Conservation (phyloP, 2,888 invertebrate genomes). For the Steinernema carpocapsae region DNA sequence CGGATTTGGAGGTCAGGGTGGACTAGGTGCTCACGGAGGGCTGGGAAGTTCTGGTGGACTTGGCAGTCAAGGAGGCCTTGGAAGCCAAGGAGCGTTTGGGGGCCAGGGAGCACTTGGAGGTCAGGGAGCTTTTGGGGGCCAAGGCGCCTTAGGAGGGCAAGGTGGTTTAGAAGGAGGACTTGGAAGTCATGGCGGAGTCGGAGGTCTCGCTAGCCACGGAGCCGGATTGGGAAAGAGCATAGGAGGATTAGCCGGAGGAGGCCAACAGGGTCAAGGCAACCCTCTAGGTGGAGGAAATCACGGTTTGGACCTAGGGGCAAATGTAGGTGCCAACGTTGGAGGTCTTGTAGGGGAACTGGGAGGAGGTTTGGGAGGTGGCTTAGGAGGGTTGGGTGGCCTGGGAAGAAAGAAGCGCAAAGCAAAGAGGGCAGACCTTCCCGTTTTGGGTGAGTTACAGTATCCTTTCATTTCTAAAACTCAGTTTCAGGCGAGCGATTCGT, state of each 20-base stretch:
- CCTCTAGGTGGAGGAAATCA: background rate
- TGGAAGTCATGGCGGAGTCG: slow-evolving; percentile 1
- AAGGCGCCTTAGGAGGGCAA: background rate
- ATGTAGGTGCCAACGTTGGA: slow-evolving; percentile 37
- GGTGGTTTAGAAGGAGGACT: slow-evolving; percentile 29
- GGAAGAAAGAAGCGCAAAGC: slow-evolving; percentile 18
- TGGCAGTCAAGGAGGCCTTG: slow-evolving; percentile 40
- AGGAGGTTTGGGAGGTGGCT: slow-evolving; percentile 34
- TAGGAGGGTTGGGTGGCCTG: slow-evolving; percentile 36
- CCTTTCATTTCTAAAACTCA: too few relatives aligned
- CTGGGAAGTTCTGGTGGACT: slow-evolving; percentile 34
- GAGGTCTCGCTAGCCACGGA: slow-evolving; percentile 17
- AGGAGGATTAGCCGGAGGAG: background rate
- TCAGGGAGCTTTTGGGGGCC: slow-evolving; percentile 15
- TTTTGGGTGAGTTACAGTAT: background rate
- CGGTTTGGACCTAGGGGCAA: background rate
- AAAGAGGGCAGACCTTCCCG: background rate
- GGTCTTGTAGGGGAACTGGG: slow-evolving; percentile 43
- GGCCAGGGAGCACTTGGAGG: slow-evolving; percentile 37
- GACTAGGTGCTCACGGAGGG: slow-evolving; percentile 10
- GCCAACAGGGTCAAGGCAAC: background rate
- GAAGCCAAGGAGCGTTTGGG: slow-evolving; percentile 41
- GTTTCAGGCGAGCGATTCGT: slow-evolving; percentile 54
- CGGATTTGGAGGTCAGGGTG: slow-evolving; percentile 33
- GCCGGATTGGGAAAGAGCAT: background rate